These are phyloP conservation scores for Acanthornis magna DNA, from an alignment of 2,797 vertebrate species.

Conservation along the genomic window DNA sequence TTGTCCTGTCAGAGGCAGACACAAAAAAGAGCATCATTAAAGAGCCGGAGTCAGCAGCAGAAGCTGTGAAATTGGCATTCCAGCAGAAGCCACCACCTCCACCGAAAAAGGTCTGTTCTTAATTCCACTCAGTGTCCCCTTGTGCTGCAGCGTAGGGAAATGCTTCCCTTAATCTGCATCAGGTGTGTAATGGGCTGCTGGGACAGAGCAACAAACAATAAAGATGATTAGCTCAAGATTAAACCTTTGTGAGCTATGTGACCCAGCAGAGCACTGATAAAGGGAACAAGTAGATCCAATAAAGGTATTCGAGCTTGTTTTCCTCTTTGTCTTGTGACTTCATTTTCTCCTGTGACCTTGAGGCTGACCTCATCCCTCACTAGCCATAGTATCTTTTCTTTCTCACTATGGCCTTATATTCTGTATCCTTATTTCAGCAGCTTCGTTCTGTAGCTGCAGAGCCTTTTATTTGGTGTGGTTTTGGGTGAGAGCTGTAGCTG, in stretches of 20 bases:
- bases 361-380: background rate
- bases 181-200: background rate
- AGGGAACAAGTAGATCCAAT: background rate
- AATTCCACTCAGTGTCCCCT: background rate
- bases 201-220: background rate
- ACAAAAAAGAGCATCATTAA: slow-evolving; percentile 95
- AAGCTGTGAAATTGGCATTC: slow-evolving; percentile 94
- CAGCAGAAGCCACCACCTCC: slow-evolving; percentile 96
- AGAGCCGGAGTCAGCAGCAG: slow-evolving; percentile 92
- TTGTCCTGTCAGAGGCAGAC: slow-evolving; percentile 95
- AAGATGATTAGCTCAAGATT: slow-evolving; percentile 16
- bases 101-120: slow-evolving; percentile 88
- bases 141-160: background rate
- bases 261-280: background rate
- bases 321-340: background rate
- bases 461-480: background rate
- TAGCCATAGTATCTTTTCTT: background rate
- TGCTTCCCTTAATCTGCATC: background rate
- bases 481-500: background rate
- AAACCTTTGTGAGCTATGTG: background rate
- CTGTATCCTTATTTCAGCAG: background rate
- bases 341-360: background rate
- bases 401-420: background rate
- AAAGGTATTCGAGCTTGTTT: background rate
- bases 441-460: background rate